Percentiles rank a stretch among this genome's conserved stretches.
Conservation (phyloP, 2,797 vertebrate species). For the Cacajao melanocephalus region DNA sequence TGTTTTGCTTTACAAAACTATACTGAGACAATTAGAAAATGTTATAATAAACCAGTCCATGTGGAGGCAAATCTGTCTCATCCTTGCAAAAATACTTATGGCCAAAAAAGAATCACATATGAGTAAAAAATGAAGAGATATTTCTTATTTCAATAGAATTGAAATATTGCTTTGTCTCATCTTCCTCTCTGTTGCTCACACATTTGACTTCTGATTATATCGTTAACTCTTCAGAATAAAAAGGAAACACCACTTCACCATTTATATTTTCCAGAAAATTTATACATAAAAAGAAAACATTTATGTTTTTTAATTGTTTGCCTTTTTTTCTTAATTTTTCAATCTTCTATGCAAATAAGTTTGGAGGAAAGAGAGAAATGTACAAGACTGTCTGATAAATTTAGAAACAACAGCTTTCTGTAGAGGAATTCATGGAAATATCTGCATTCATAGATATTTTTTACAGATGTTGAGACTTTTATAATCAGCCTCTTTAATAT, state of each 20-base stretch:
- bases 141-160: background rate
- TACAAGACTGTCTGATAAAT: background rate
- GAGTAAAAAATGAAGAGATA: background rate
- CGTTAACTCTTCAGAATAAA: background rate
- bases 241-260: background rate
- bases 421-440: background rate
- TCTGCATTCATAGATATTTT: background rate
- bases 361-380: background rate
- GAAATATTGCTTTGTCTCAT: background rate
- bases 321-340: background rate
- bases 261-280: background rate
- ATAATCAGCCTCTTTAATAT: background rate
- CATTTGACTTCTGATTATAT: background rate
- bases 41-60: background rate
- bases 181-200: background rate
- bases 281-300: background rate
- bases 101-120: background rate
- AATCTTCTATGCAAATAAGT: background rate
- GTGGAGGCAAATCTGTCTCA: background rate
- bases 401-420: background rate
- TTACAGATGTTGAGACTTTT: background rate
- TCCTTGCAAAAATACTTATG: background rate
- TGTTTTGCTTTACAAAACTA: background rate
- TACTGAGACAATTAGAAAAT: background rate
- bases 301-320: background rate